phyloP scores from a whole-genome alignment of 2,113 vertebrate genomes.

The Menura novaehollandiae region DNA sequence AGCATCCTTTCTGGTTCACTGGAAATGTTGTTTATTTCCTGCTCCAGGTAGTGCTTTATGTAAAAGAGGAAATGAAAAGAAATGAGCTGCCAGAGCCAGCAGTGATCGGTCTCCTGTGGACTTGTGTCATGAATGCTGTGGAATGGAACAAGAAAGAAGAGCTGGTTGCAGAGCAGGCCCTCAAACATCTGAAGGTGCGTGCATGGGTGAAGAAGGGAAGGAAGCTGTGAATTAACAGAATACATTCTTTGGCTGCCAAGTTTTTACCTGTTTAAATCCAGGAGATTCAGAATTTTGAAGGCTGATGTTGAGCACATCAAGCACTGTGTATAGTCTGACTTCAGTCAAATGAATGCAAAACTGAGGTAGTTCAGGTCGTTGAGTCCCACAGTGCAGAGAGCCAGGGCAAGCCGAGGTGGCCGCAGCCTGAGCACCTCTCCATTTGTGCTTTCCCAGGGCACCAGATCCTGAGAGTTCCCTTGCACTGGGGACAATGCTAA shows the following conservation, averaged over 20 bases:
- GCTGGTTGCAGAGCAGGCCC: constrained; percentile 89
- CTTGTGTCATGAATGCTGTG: constrained; percentile 89
- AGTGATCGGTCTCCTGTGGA: constrained; percentile 88
- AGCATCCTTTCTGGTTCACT: not conserved
- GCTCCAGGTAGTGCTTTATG: constrained; percentile 83
- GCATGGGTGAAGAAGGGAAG: not conserved
- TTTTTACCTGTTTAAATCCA: not conserved
- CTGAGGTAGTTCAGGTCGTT: not conserved
- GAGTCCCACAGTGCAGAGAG: not conserved
- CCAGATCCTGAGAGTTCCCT: not conserved
- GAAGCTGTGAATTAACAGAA: not conserved
- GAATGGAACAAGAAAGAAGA: constrained; percentile 97
- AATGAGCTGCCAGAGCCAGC: constrained; percentile 85
- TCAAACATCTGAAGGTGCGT: constrained; percentile 89
- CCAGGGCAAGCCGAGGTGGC: not conserved
- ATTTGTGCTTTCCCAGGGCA: not conserved
- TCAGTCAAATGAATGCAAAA: not conserved
- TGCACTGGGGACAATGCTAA: not conserved
- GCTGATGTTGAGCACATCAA: not conserved
- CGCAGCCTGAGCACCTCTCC: not conserved
- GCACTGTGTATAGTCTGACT: not conserved
- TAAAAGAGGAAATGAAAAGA: constrained; percentile 93
- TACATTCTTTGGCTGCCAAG: not conserved
- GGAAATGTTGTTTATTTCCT: not conserved
- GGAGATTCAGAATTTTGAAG: not conserved